These are phyloP conservation scores for Bos indicus DNA, from an alignment of 2,113 vertebrate species.

Conservation along the genomic window DNA sequence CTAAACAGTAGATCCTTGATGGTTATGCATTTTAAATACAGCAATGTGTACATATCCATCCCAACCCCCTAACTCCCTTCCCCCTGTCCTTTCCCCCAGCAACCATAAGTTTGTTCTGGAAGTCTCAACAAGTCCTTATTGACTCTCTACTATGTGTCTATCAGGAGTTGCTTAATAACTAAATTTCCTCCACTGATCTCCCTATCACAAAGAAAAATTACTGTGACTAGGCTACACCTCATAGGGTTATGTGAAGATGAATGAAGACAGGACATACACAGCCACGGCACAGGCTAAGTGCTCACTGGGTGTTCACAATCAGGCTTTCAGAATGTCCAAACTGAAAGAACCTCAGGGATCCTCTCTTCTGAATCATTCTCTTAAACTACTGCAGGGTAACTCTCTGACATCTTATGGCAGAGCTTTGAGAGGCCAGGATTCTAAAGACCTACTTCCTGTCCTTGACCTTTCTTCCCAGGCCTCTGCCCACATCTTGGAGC, in stretches of 20 bases:
- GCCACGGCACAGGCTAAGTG: background rate
- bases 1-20: background rate
- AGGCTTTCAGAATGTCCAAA: background rate
- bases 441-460: background rate
- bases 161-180: slow-evolving; percentile 18
- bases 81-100: background rate
- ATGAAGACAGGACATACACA: accelerated
- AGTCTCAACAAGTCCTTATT: slow-evolving; percentile 22
- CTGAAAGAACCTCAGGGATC: background rate
- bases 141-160: slow-evolving; percentile 10
- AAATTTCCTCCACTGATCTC: background rate
- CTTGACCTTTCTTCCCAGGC: background rate
- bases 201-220: background rate
- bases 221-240: background rate
- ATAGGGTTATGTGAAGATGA: accelerated
- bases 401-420: background rate
- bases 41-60: background rate
- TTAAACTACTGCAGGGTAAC: background rate
- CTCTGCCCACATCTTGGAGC: background rate
- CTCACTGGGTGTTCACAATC: background rate
- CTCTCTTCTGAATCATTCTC: background rate
- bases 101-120: background rate
- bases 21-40: background rate
- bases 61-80: background rate
- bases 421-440: background rate